A percentile compares a stretch with the other conserved stretches of the same genome.
Evolutionary conservation across 2,888 invertebrate species (phyloP).

Genomic region (Deroplatys truncata): DNA sequence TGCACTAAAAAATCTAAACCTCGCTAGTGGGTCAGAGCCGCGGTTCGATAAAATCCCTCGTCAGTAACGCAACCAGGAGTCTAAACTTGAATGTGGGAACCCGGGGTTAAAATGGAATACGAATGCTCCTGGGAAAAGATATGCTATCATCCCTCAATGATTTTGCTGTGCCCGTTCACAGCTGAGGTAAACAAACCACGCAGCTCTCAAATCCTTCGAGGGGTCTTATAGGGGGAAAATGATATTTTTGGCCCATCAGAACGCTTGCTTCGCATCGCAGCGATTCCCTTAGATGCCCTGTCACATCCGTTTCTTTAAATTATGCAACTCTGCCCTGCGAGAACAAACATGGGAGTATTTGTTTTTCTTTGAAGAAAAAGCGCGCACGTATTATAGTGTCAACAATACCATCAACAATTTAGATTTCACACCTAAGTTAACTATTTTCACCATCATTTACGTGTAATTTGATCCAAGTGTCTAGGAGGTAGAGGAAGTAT

Average conservation of each 20-base stretch:
- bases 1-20: neutral
- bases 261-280: neutral
- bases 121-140: neutral
- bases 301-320: neutral
- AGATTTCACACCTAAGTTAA: too few species aligned
- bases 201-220: neutral
- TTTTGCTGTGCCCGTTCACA: neutral
- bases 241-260: neutral
- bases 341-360: neutral
- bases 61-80: neutral
- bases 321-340: neutral
- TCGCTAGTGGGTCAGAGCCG: neutral
- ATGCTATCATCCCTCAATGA: neutral
- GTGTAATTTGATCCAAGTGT: too few species aligned
- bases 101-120: too few species aligned
- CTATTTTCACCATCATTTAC: too few species aligned
- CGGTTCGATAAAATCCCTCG: neutral
- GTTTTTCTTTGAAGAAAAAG: too few species aligned
- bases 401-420: too few species aligned
- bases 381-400: too few species aligned
- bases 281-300: neutral
- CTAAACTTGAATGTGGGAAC: neutral
- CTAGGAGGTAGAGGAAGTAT: too few species aligned
- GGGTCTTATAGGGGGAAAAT: neutral
- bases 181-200: neutral